Conservation (phyloP, 2,888 invertebrate species). For the Panzeria rudis region DNA sequence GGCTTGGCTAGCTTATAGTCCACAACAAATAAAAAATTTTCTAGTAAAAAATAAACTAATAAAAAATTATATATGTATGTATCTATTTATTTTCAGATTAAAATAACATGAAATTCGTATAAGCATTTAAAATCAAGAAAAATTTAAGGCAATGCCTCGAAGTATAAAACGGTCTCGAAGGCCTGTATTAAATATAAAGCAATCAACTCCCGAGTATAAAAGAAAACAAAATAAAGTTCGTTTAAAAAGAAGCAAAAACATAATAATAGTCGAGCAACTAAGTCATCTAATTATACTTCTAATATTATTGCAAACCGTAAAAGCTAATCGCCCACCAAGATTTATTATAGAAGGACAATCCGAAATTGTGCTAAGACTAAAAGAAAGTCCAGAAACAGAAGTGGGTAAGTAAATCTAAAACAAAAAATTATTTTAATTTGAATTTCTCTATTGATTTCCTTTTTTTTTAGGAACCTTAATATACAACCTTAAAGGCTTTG, state of each 20-base stretch:
- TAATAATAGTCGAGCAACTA: conserved; percentile 13
- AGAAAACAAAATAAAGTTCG: conserved; percentile 79
- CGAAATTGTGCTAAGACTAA: conserved; percentile 94
- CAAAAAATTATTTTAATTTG: background rate
- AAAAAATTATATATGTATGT: too few relatives aligned
- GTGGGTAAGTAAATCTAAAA: conserved; percentile 87
- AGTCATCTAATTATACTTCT: conserved; percentile 73
- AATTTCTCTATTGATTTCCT: background rate
- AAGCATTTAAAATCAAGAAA: background rate
- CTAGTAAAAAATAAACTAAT: too few relatives aligned
- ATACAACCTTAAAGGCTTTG: conserved; percentile 91
- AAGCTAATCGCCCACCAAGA: conserved; percentile 90
- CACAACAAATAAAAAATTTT: too few relatives aligned
- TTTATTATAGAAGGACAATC: conserved; percentile 94
- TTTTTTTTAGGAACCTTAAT: conserved; percentile 88
- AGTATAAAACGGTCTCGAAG: conserved; percentile 40
- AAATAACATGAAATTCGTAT: conserved; percentile 49
- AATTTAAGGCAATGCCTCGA: conserved; percentile 39
- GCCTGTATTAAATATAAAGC: conserved; percentile 45
- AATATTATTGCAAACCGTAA: conserved; percentile 64
- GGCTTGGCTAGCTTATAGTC: too few relatives aligned
- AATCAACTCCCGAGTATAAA: conserved; percentile 65
- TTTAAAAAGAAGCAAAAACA: conserved; percentile 75
- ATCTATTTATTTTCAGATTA: conserved; percentile 28
- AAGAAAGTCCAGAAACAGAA: conserved; percentile 94